A percentile compares a stretch with the other conserved stretches of the same genome.
Conservation (phyloP, 1,140 invertebrate genomes). For the Brachionus asplanchnoidis region DNA sequence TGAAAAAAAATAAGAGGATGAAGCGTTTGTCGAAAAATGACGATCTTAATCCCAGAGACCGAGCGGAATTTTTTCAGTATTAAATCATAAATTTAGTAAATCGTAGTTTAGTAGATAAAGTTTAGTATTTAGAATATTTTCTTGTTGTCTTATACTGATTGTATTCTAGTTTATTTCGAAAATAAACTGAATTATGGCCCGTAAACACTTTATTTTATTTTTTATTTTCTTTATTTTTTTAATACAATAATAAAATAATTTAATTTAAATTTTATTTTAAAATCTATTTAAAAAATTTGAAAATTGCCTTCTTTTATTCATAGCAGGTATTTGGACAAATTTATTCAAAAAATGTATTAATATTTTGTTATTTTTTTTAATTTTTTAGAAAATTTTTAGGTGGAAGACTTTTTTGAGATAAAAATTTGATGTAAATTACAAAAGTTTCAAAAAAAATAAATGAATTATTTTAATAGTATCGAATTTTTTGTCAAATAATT, state of each 20-base stretch:
- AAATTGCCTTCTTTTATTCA: too few species aligned
- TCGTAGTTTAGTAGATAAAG: constrained; percentile 13
- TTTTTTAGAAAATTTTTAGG: too few species aligned
- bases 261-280: background rate
- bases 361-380: too few species aligned
- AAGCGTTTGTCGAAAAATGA: background rate
- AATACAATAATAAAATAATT: background rate
- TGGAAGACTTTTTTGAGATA: too few species aligned
- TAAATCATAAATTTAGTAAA: background rate
- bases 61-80: background rate
- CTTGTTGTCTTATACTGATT: background rate
- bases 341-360: too few species aligned
- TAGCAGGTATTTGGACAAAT: too few species aligned
- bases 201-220: background rate
- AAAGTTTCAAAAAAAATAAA: too few species aligned
- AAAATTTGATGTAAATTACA: too few species aligned
- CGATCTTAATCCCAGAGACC: background rate
- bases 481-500: too few species aligned
- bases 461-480: too few species aligned
- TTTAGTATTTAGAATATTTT: constrained; percentile 5
- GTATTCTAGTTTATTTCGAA: background rate
- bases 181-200: background rate
- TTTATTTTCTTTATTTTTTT: background rate
- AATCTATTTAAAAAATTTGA: too few species aligned
- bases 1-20: background rate